phyloP scores from a whole-genome alignment of 2,113 vertebrate genomes.

The Lepisosteus oculatus region DNA sequence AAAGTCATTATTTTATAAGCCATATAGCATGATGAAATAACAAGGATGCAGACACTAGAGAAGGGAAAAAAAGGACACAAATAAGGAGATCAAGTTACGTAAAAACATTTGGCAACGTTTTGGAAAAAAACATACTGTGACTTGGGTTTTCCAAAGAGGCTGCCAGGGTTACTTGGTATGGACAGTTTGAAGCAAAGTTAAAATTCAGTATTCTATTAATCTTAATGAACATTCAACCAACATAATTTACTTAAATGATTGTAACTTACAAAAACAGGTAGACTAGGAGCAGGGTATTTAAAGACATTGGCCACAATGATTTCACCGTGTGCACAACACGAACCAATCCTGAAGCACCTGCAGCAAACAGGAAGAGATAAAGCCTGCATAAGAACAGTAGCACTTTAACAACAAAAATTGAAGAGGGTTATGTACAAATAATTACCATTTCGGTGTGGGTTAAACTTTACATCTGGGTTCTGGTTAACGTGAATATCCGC shows the following conservation, averaged over 20 bases:
- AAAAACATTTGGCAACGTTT: background rate
- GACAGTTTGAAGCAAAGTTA: background rate
- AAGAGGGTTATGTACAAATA: constrained; percentile 5
- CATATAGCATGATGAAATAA: constrained; percentile 88
- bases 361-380: background rate
- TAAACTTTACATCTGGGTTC: constrained; percentile 62
- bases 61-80: constrained; percentile 18
- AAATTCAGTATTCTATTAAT: background rate
- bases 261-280: constrained; percentile 84
- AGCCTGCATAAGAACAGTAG: background rate
- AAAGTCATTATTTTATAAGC: constrained; percentile 78
- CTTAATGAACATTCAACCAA: background rate
- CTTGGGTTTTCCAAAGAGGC: too few relatives aligned
- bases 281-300: constrained; percentile 77
- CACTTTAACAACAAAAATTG: background rate
- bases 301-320: constrained; percentile 57
- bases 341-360: constrained; percentile 57
- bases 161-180: too few relatives aligned
- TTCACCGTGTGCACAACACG: constrained; percentile 53
- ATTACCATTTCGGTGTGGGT: constrained; percentile 59
- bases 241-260: constrained; percentile 51
- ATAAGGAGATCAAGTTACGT: background rate
- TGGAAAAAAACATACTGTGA: background rate
- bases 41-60: constrained; percentile 77
- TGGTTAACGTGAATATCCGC: constrained; percentile 61